Percentiles rank a stretch among this genome's conserved stretches.
Evolutionary conservation across 1,140 invertebrate genomes (phyloP).

Genomic region (Drosophila prosaltans): DNA sequence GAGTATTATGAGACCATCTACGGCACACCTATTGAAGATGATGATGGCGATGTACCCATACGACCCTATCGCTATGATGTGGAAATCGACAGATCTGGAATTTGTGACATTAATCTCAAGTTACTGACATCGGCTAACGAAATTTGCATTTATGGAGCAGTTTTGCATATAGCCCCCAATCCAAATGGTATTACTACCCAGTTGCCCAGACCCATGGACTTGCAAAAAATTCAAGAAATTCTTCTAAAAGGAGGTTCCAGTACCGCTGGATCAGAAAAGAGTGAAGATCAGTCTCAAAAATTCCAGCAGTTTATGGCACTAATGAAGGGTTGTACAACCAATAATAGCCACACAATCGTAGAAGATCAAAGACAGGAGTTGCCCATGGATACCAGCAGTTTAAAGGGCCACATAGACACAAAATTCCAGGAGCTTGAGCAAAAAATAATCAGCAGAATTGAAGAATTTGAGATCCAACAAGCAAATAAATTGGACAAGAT

Average conservation of each 20-base stretch:
- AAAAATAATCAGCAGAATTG: constrained; percentile 45
- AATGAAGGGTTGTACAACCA: constrained; percentile 36
- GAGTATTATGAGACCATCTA: constrained; percentile 75
- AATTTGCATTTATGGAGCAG: constrained; percentile 69
- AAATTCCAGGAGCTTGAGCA: constrained; percentile 45
- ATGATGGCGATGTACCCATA: constrained; percentile 56
- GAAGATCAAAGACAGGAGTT: neutral
- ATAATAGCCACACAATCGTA: neutral
- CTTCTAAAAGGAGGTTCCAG: constrained; percentile 44
- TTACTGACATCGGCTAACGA: constrained; percentile 60
- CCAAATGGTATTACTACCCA: constrained; percentile 79
- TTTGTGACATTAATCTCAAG: constrained; percentile 63
- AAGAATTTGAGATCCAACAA: constrained; percentile 54
- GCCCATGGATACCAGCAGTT: neutral
- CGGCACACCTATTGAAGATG: constrained; percentile 61
- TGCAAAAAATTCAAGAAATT: constrained; percentile 64
- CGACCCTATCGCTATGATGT: constrained; percentile 72
- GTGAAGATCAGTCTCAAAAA: constrained; percentile 51
- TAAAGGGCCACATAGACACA: constrained; percentile 42
- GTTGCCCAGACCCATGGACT: constrained; percentile 53
- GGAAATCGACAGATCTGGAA: constrained; percentile 75
- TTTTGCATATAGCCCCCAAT: constrained; percentile 73
- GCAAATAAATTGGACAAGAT: constrained; percentile 53
- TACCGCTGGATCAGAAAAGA: neutral
- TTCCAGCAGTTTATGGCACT: constrained; percentile 59